Evolutionary conservation across 1,140 invertebrate genomes (phyloP).

Genomic region (Heliothis subflexa): DNA sequence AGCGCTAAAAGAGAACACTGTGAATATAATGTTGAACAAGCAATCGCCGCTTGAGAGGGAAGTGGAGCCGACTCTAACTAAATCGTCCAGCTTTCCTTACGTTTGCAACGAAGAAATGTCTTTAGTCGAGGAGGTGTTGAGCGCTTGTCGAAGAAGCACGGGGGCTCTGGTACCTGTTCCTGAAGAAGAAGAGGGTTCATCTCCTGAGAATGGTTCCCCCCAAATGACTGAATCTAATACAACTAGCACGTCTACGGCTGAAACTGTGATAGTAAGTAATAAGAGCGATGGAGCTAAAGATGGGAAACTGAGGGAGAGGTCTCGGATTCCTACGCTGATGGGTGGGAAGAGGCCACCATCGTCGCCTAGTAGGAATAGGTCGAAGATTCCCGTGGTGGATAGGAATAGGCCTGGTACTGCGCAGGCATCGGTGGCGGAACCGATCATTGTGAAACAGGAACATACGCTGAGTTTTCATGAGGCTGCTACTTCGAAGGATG

Average conservation of each 20-base stretch:
- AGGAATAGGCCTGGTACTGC: constrained; percentile 53
- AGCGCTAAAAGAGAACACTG: constrained; percentile 78
- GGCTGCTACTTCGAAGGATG: constrained; percentile 90
- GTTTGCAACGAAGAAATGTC: constrained; percentile 73
- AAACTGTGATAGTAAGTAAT: constrained; percentile 87
- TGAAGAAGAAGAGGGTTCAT: constrained; percentile 87
- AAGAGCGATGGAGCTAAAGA: constrained; percentile 75
- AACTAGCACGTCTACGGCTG: constrained; percentile 88
- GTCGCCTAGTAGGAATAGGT: constrained; percentile 71
- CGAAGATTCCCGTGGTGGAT: constrained; percentile 77
- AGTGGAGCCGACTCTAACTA: constrained; percentile 62
- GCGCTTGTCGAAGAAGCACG: constrained; percentile 78
- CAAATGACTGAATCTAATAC: constrained; percentile 89
- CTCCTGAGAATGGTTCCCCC: constrained; percentile 82
- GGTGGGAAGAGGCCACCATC: constrained; percentile 78
- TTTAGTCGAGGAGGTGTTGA: constrained; percentile 81
- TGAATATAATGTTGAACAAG: constrained; percentile 75
- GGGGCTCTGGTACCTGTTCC: constrained; percentile 87
- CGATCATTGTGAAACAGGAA: constrained; percentile 82
- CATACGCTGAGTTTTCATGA: constrained; percentile 89
- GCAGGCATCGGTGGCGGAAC: constrained; percentile 60
- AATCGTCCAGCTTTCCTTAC: constrained; percentile 75
- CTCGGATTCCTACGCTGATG: constrained; percentile 81
- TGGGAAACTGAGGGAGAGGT: constrained; percentile 68
- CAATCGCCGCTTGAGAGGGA: constrained; percentile 67